Percentiles rank a stretch among this genome's conserved stretches.
phyloP scores from a whole-genome alignment of 1,140 invertebrate genomes.

The Camponotus pennsylvanicus region DNA sequence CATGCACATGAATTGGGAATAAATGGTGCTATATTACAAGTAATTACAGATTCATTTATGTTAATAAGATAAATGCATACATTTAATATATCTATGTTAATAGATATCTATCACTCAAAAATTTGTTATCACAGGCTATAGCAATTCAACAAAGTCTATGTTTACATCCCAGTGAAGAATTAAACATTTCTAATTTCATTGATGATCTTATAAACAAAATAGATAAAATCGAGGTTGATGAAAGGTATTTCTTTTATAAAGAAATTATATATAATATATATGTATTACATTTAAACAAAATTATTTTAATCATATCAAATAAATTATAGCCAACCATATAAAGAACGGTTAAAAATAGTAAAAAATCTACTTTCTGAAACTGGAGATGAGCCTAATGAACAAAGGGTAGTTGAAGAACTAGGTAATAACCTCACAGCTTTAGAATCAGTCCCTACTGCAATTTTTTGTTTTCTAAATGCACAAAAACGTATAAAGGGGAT shows the following conservation, averaged over 20 bases:
- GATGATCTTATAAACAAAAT: constrained; percentile 88
- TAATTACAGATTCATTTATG: constrained; percentile 64
- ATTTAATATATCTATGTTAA: constrained; percentile 36
- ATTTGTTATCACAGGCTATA: constrained; percentile 83
- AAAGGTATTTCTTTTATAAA: constrained; percentile 77
- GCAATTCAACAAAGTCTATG: constrained; percentile 87
- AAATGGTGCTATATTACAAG: constrained; percentile 90
- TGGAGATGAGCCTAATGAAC: constrained; percentile 79
- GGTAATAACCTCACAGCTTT: constrained; percentile 90
- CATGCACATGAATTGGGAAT: constrained; percentile 90
- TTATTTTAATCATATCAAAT: not conserved
- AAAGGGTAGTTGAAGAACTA: constrained; percentile 87
- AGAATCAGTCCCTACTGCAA: constrained; percentile 92
- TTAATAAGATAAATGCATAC: not conserved
- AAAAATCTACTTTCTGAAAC: constrained; percentile 84
- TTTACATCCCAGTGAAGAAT: constrained; percentile 82
- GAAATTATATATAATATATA: constrained; percentile 6
- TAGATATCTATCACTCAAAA: constrained; percentile 34
- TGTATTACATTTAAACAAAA: constrained; percentile 34
- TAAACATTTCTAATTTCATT: constrained; percentile 86
- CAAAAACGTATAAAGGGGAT: constrained; percentile 87
- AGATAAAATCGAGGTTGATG: constrained; percentile 87
- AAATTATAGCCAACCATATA: constrained; percentile 82
- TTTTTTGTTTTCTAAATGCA: constrained; percentile 91
- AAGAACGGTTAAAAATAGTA: constrained; percentile 85